Conservation (phyloP, 37 sponge, comb jelly and placozoan genomes). For the Mnemiopsis leidyi region DNA sequence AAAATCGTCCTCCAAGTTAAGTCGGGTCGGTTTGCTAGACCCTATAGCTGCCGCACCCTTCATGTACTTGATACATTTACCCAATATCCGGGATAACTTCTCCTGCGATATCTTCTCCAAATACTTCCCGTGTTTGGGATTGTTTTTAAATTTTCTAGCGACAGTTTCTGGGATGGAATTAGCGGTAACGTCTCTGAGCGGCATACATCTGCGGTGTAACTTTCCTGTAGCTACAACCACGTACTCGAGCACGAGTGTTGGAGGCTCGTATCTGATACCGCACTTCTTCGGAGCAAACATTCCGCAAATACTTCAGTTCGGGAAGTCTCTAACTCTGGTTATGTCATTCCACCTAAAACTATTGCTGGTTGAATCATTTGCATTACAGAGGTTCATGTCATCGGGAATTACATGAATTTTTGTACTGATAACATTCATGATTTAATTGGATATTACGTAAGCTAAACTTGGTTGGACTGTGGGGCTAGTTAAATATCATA, state of each 20-base stretch:
- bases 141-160: conserved; percentile 34
- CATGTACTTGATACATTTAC: conserved; percentile 49
- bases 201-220: conserved; percentile 57
- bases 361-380: neutral
- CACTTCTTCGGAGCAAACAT: conserved; percentile 68
- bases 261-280: conserved; percentile 64
- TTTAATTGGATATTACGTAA: too few species aligned
- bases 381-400: too few species aligned
- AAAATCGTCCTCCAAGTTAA: conserved; percentile 17
- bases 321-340: neutral
- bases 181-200: conserved; percentile 18
- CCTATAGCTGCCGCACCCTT: conserved; percentile 24
- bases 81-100: conserved; percentile 45
- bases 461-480: too few species aligned
- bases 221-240: conserved; percentile 43
- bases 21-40: neutral
- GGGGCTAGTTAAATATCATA: too few species aligned
- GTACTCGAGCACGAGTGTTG: conserved; percentile 65
- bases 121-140: conserved; percentile 62
- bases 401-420: too few species aligned
- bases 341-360: neutral
- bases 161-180: neutral
- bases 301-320: neutral
- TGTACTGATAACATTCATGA: too few species aligned
- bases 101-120: conserved; percentile 51